Evolutionary conservation across 2,888 invertebrate species (phyloP).

Genomic region (Andrena camellia): DNA sequence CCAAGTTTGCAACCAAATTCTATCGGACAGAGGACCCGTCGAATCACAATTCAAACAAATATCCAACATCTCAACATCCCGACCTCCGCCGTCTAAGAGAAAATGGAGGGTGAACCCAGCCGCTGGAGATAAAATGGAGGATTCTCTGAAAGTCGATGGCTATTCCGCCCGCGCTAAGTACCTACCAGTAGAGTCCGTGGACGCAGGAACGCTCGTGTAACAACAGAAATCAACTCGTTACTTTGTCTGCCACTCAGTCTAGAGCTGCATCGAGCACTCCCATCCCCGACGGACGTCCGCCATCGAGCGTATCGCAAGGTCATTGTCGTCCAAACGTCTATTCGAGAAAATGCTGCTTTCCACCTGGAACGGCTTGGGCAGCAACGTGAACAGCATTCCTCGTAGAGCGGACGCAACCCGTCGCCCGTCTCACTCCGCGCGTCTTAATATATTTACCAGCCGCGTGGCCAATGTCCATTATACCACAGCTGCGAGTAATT

Average conservation of each 20-base stretch:
- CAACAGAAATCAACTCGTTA: too few relatives aligned
- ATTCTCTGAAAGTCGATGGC: too few relatives aligned
- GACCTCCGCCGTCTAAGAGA: too few relatives aligned
- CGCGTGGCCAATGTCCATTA: not conserved
- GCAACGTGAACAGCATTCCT: conserved; percentile 22
- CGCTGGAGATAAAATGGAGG: too few relatives aligned
- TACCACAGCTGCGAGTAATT: not conserved
- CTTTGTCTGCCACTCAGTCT: not conserved
- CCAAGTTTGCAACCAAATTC: not conserved
- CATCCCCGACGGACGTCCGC: not conserved
- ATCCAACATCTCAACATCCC: too few relatives aligned
- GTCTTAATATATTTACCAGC: conserved; percentile 18
- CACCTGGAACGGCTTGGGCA: conserved; percentile 15
- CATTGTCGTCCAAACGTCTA: conserved; percentile 18
- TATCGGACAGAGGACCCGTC: too few relatives aligned
- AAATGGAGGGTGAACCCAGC: not conserved
- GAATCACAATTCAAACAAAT: not conserved
- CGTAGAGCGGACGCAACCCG: conserved; percentile 1
- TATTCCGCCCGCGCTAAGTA: too few relatives aligned
- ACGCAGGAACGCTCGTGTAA: too few relatives aligned
- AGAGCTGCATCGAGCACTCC: not conserved
- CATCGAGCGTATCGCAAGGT: conserved; percentile 35
- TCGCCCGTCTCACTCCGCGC: not conserved
- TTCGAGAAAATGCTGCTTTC: conserved; percentile 37
- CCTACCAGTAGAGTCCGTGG: too few relatives aligned